Conservation (phyloP, 1,140 invertebrate genomes). For the Drosophila malerkotliana region DNA sequence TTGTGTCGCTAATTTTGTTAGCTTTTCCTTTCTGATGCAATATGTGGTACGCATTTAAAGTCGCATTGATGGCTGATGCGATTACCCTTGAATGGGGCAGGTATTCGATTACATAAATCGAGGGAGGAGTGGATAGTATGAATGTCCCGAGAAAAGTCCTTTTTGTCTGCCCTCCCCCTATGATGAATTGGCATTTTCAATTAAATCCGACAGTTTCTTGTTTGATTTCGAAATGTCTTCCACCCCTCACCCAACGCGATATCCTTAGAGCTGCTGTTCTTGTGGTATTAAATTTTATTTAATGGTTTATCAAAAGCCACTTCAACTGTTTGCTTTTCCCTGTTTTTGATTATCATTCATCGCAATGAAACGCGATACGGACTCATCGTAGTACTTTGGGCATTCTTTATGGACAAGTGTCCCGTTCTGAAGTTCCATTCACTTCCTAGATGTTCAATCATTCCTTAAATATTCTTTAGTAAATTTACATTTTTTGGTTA, state of each 20-base stretch:
- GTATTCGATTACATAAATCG: slow-evolving; percentile 65
- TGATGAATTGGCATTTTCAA: slow-evolving; percentile 80
- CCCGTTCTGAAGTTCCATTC: background rate
- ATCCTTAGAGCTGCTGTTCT: slow-evolving; percentile 13
- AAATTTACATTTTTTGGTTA: no score
- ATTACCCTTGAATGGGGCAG: slow-evolving; percentile 68
- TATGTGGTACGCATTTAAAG: slow-evolving; percentile 1
- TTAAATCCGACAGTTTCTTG: slow-evolving; percentile 67
- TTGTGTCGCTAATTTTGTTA: slow-evolving; percentile 48
- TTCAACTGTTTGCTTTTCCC: slow-evolving; percentile 71
- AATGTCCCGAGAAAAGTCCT: background rate
- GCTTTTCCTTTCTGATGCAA: slow-evolving; percentile 4
- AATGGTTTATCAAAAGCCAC: slow-evolving; percentile 83
- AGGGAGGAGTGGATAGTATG: slow-evolving; percentile 1
- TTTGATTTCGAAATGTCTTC: slow-evolving; percentile 37
- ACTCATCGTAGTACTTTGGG: slow-evolving; percentile 14
- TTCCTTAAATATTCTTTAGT: no score
- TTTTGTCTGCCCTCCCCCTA: slow-evolving; percentile 6
- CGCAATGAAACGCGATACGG: slow-evolving; percentile 46
- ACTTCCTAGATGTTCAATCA: no score
- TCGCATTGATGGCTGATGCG: slow-evolving; percentile 51
- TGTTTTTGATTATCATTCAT: slow-evolving; percentile 67
- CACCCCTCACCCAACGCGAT: background rate
- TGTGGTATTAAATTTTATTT: slow-evolving; percentile 71
- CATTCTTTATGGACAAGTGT: slow-evolving; percentile 20